Evolutionary conservation across 2,797 vertebrate genomes (phyloP).

Genomic region (Phalanger gymnotis): DNA sequence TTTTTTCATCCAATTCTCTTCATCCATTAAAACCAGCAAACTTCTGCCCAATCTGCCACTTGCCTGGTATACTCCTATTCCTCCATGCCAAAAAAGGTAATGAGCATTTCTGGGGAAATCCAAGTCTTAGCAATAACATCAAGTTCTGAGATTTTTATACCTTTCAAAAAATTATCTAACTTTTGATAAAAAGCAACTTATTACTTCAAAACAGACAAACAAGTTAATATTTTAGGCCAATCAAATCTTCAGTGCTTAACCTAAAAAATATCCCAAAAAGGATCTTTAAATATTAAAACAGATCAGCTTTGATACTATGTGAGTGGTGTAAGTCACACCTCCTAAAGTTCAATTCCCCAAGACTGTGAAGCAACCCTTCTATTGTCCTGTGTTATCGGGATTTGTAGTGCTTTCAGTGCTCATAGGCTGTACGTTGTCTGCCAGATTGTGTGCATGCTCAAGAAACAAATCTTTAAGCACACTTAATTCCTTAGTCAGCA

Average conservation of each 20-base stretch:
- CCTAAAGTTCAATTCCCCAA: conserved; percentile 47
- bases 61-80: conserved; percentile 59
- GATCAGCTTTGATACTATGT: conserved; percentile 41
- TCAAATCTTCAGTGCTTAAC: conserved; percentile 83
- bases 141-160: conserved; percentile 36
- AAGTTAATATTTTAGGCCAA: conserved; percentile 74
- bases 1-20: conserved; percentile 45
- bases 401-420: conserved; percentile 83
- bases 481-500: conserved; percentile 97
- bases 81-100: conserved; percentile 51
- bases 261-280: conserved; percentile 69
- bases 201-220: conserved; percentile 75
- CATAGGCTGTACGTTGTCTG: conserved; percentile 93
- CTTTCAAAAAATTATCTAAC: conserved; percentile 19
- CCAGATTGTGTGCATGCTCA: conserved; percentile 97
- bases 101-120: conserved; percentile 67
- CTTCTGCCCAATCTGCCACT: conserved; percentile 19
- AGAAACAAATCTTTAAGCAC: conserved; percentile 99
- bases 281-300: conserved; percentile 61
- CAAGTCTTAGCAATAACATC: conserved; percentile 66
- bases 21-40: conserved; percentile 61
- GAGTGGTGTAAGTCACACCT: conserved; percentile 51
- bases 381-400: conserved; percentile 80
- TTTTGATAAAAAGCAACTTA: conserved; percentile 65
- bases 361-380: conserved; percentile 35